phyloP scores from a whole-genome alignment of 2,797 vertebrate genomes.

The Leptoclinus maculatus region DNA sequence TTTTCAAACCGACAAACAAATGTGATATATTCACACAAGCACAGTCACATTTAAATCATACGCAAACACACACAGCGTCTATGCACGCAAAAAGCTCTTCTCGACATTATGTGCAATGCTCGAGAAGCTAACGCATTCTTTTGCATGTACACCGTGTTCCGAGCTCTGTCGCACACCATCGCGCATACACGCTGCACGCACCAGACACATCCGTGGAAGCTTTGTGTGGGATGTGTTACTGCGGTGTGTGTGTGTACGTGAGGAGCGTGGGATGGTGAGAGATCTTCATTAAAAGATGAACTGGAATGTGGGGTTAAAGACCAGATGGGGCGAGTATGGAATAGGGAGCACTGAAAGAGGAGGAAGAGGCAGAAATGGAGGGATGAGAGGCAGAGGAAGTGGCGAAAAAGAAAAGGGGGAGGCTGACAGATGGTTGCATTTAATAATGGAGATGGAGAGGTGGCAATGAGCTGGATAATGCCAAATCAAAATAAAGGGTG shows the following conservation, averaged over 20 bases:
- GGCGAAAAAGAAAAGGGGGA: slow-evolving; percentile 10
- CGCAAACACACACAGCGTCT: neutral
- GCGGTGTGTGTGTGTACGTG: slow-evolving; percentile 11
- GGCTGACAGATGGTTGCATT: slow-evolving; percentile 69
- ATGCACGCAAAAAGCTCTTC: neutral
- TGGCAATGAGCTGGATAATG: slow-evolving; percentile 55
- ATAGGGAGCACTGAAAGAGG: slow-evolving; percentile 58
- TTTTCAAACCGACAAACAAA: slow-evolving; percentile 39
- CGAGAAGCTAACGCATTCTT: slow-evolving; percentile 21
- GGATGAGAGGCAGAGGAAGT: slow-evolving; percentile 41
- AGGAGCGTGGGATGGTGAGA: slow-evolving; percentile 69
- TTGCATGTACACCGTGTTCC: slow-evolving; percentile 34
- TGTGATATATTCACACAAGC: slow-evolving; percentile 3
- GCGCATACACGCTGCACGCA: slow-evolving; percentile 26
- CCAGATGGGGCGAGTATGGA: slow-evolving; percentile 76
- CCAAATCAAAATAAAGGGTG: slow-evolving; percentile 44
- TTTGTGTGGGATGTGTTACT: slow-evolving; percentile 72
- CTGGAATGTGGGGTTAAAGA: slow-evolving; percentile 71
- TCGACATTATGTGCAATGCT: slow-evolving; percentile 5
- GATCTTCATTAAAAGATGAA: slow-evolving; percentile 68
- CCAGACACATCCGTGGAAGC: slow-evolving; percentile 48
- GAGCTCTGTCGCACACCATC: slow-evolving; percentile 21
- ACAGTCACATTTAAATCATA: neutral
- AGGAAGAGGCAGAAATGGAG: slow-evolving; percentile 43
- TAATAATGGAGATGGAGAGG: slow-evolving; percentile 63